Evolutionary conservation across 2,797 vertebrate species (phyloP).

Genomic region (Rhynchotus rufescens): DNA sequence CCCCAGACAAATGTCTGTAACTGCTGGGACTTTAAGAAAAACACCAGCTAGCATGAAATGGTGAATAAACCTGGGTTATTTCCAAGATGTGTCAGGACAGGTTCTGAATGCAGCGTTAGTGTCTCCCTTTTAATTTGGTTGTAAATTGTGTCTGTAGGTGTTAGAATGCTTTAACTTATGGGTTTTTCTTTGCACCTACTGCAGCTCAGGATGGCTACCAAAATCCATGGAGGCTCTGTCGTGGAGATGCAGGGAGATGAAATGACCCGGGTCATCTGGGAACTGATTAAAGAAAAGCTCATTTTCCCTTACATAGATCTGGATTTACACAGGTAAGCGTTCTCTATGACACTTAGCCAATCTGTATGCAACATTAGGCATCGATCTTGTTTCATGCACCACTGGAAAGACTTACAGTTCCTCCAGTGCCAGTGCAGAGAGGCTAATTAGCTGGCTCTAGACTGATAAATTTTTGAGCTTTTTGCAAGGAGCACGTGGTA

Average conservation of each 20-base stretch:
- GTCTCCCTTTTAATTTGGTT: background rate
- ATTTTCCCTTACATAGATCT: slow-evolving; percentile 94
- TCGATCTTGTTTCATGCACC: background rate
- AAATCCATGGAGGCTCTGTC: slow-evolving; percentile 92
- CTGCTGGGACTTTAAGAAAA: background rate
- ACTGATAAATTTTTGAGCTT: background rate
- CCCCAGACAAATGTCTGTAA: background rate
- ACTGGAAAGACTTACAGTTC: background rate
- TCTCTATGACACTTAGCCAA: background rate
- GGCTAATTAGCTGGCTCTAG: background rate
- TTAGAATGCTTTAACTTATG: background rate
- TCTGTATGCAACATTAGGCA: background rate
- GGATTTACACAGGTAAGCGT: slow-evolving; percentile 93
- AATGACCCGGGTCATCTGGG: slow-evolving; percentile 99
- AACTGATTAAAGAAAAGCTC: slow-evolving; percentile 96
- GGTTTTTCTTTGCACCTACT: background rate
- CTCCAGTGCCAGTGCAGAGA: background rate
- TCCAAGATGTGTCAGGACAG: background rate
- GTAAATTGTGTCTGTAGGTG: background rate
- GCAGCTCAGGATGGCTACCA: slow-evolving; percentile 88
- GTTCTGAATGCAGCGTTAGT: background rate
- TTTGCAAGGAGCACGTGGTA: background rate
- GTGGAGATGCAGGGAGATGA: slow-evolving; percentile 99
- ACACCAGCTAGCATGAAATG: background rate
- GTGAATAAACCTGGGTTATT: background rate